phyloP scores from a whole-genome alignment of 2,797 vertebrate genomes.

The Bufotes viridis region DNA sequence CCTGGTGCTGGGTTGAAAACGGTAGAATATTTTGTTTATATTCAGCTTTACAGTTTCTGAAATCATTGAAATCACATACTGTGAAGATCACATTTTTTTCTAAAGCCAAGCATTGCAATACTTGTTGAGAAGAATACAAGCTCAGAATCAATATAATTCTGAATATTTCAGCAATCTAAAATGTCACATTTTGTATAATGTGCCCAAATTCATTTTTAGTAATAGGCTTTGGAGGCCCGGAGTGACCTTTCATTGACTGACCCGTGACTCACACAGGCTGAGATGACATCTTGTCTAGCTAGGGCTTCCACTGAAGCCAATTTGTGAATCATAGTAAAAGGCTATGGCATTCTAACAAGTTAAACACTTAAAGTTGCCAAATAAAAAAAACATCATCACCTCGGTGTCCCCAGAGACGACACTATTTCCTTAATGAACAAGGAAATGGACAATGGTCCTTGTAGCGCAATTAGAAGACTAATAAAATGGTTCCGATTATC shows the following conservation, averaged over 20 bases:
- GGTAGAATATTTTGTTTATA: too few relatives aligned
- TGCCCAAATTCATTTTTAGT: neutral
- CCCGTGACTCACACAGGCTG: neutral
- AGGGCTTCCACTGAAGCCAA: neutral
- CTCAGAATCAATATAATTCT: neutral
- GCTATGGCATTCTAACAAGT: neutral
- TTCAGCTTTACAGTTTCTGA: too few relatives aligned
- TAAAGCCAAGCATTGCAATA: too few relatives aligned
- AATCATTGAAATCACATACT: too few relatives aligned
- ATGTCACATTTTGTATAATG: neutral
- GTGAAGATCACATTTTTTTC: too few relatives aligned
- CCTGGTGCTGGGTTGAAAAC: too few relatives aligned
- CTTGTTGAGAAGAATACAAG: neutral
- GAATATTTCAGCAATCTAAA: neutral
- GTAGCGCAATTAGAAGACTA: neutral
- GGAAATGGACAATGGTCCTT: neutral
- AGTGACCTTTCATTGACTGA: conserved; percentile 1
- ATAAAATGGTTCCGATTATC: too few relatives aligned
- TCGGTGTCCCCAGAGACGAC: neutral
- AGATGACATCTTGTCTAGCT: neutral
- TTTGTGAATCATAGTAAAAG: neutral
- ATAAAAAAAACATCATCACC: neutral
- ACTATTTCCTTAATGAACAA: neutral
- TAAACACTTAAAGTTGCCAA: neutral
- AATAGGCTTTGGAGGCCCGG: too few relatives aligned